Percentiles rank a stretch among this genome's conserved stretches.
These are phyloP conservation scores for Rotaria socialis DNA, from an alignment of 2,888 invertebrate genomes.

Conservation along the genomic window DNA sequence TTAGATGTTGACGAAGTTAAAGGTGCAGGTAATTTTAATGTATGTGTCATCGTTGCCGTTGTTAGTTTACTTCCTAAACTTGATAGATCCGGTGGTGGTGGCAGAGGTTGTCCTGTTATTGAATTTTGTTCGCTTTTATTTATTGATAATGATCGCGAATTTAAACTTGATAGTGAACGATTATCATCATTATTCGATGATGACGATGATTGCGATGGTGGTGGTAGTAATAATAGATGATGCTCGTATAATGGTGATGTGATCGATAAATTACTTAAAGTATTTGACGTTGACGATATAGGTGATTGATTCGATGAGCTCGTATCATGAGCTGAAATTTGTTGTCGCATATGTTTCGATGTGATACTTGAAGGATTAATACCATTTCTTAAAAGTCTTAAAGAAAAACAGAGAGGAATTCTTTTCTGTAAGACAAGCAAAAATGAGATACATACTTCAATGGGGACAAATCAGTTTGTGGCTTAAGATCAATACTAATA, in stretches of 20 bases:
- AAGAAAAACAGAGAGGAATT: not conserved
- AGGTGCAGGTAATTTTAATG: slow-evolving; percentile 6
- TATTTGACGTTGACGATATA: not conserved
- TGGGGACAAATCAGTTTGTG: not conserved
- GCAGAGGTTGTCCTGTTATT: not conserved
- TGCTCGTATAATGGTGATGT: not conserved
- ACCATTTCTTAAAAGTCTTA: not conserved
- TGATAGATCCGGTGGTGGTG: slow-evolving; percentile 30
- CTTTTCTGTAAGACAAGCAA: not conserved
- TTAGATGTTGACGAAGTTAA: not conserved
- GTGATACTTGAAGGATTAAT: not conserved
- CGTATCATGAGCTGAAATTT: not conserved
- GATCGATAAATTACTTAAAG: not conserved
- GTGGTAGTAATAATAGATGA: not conserved
- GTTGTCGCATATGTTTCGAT: not conserved
- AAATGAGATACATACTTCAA: not conserved
- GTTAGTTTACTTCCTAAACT: slow-evolving; percentile 33
- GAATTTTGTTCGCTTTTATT: not conserved
- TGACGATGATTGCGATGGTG: slow-evolving; percentile 2
- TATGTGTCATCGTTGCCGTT: not conserved
- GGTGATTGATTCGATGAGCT: not conserved
- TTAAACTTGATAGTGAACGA: not conserved
- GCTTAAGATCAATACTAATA: slow-evolving; percentile 21
- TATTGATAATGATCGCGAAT: not conserved
- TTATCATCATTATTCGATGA: not conserved